phyloP scores from a whole-genome alignment of 1,140 invertebrate species.

The Semibalanus balanoides region DNA sequence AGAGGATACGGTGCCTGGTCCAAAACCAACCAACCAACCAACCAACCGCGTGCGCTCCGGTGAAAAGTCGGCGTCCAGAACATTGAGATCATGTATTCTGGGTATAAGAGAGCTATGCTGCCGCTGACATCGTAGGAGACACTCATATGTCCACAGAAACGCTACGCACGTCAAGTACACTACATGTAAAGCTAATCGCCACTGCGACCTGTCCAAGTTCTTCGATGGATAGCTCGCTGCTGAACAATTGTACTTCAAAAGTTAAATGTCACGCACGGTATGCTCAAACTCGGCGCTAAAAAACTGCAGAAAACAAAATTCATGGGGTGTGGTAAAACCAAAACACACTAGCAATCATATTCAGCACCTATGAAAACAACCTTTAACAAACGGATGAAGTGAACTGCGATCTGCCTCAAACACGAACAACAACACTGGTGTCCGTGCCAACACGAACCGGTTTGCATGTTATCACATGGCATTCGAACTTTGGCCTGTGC shows the following conservation, averaged over 20 bases:
- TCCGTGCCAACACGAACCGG: too few relatives aligned
- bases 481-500: neutral
- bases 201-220: neutral
- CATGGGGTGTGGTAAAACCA: slow-evolving; percentile 1
- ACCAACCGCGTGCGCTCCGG: too few relatives aligned
- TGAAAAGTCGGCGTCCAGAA: neutral
- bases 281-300: neutral
- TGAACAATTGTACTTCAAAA: neutral
- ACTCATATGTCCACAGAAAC: neutral
- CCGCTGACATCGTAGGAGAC: neutral
- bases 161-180: neutral
- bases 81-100: neutral
- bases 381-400: slow-evolving; percentile 2
- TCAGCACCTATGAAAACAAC: neutral
- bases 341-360: neutral
- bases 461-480: neutral
- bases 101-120: neutral
- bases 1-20: too few relatives aligned
- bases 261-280: neutral
- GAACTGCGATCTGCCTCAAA: neutral
- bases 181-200: neutral
- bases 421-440: neutral
- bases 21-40: too few relatives aligned
- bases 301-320: neutral
- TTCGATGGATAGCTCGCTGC: neutral